Evolutionary conservation across 2,797 vertebrate genomes (phyloP).

Genomic region (Bovichtus diacanthus): DNA sequence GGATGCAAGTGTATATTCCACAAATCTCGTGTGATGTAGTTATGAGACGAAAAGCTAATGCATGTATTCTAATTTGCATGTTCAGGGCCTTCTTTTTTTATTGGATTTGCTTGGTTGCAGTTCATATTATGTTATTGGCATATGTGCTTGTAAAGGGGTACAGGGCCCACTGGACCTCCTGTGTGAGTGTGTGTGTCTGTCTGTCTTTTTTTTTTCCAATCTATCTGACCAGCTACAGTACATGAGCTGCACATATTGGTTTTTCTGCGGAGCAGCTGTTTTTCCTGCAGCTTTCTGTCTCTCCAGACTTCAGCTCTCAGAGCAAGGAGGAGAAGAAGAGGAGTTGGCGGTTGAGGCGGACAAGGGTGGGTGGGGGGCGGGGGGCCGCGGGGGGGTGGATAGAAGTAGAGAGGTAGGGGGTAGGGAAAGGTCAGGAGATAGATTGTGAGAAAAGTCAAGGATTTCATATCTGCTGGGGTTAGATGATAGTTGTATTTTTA

Average conservation of each 20-base stretch:
- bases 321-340: constrained; percentile 16
- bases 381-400: constrained; percentile 15
- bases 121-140: constrained; percentile 61
- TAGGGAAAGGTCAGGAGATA: constrained; percentile 69
- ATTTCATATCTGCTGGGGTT: constrained; percentile 68
- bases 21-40: constrained; percentile 65
- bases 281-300: constrained; percentile 75
- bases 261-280: constrained; percentile 70
- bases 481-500: constrained; percentile 54
- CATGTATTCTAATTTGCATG: constrained; percentile 68
- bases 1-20: constrained; percentile 44
- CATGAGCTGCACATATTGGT: constrained; percentile 56
- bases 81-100: constrained; percentile 60
- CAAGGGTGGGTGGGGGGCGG: background rate
- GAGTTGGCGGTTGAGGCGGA: constrained; percentile 19
- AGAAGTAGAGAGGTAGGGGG: constrained; percentile 46
- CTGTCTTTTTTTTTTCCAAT: constrained; percentile 33
- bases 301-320: constrained; percentile 61
- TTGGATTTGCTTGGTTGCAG: constrained; percentile 70
- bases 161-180: constrained; percentile 45
- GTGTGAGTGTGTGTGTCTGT: constrained; percentile 1
- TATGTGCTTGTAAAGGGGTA: constrained; percentile 43
- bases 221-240: constrained; percentile 53
- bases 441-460: constrained; percentile 75
- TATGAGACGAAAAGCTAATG: constrained; percentile 66